Base-by-base conservation (phyloP, 2,888 invertebrate species). In the Agrypnus murinus region DNA sequence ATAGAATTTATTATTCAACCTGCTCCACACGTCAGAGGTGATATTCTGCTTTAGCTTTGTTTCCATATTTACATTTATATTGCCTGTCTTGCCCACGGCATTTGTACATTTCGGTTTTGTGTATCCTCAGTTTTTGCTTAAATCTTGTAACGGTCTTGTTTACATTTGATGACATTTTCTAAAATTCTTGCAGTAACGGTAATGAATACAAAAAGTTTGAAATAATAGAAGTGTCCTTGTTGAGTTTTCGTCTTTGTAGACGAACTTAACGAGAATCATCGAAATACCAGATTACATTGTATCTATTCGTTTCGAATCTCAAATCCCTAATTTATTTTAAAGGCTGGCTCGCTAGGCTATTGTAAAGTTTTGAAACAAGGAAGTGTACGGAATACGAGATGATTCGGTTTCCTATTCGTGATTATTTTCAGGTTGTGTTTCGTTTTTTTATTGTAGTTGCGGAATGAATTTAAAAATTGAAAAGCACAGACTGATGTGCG, bases 31-130 rank as follows among this genome's bases (percentile, higher is more conserved):
- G 50, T 59, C 66, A 59, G 58, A 65, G 57, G 59, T 59, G 58
- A 59, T 46, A 60, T 67, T 60, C 53, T 50, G 60, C 59, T 53
- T 65, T 62, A 60, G 67, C 59, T 60, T 67, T 67, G 60, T 67
- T 48, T 48, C 38, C 67, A 67, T 67, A 67, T 67, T 67, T 67
- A 67, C 67, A 67, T 67, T 67, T 67, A 67, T 60, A 67, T 67
- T 67, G 67, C 50, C 50, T 60, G 53, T 19, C 40, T 67, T 50
- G 60, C 67, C 60, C 53, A 50, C 10, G 60, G 67, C 67, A 43
- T 45, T 59, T 25, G 14, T 32, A 40, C 66, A 66, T 65, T 65
- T 65, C 31, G 46, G 65, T 58, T 65, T 36, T 65, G 65, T 25
- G 25, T 25, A 25, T 65, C 53, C 65, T 65, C 46, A 45, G 58